Percentiles rank a stretch among this genome's conserved stretches.
Evolutionary conservation across 2,113 vertebrate genomes (phyloP).

Genomic region (Dipodomys stephensi): DNA sequence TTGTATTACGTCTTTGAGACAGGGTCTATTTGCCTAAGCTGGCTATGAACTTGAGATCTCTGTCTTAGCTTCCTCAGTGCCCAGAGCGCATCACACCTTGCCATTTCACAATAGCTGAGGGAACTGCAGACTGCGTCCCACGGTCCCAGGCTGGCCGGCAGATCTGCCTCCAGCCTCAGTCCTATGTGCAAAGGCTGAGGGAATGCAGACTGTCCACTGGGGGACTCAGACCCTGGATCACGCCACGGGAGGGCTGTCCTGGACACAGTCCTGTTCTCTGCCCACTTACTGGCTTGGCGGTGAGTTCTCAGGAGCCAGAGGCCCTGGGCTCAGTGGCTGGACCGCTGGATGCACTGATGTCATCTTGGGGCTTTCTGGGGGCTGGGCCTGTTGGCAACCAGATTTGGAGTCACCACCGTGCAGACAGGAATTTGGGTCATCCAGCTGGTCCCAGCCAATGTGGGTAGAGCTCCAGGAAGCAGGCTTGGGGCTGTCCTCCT

Average conservation of each 20-base stretch:
- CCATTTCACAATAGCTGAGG: too few relatives aligned
- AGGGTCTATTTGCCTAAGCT: neutral
- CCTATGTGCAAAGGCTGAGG: neutral
- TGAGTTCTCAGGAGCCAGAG: accelerated
- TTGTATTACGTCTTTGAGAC: too few relatives aligned
- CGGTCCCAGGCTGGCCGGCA: neutral
- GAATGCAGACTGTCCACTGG: neutral
- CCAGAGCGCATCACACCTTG: neutral
- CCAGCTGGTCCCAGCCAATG: constrained; percentile 87
- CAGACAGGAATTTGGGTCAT: constrained; percentile 89
- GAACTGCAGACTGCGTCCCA: too few relatives aligned
- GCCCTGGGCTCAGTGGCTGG: accelerated
- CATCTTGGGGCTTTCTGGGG: neutral
- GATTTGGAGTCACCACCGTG: constrained; percentile 83
- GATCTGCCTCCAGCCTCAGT: neutral
- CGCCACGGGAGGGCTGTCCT: accelerated
- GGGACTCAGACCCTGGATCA: too few relatives aligned
- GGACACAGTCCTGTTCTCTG: accelerated
- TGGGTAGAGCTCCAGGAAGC: constrained; percentile 83
- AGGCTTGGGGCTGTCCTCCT: constrained; percentile 62
- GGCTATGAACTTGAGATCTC: neutral
- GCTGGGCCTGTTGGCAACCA: neutral
- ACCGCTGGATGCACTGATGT: neutral
- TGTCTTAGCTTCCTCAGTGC: neutral
- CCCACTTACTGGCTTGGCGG: constrained; percentile 47